Percentiles rank a stretch among this genome's conserved stretches.
Conservation (phyloP, 2,888 invertebrate species). For the Myopa tessellatipennis region DNA sequence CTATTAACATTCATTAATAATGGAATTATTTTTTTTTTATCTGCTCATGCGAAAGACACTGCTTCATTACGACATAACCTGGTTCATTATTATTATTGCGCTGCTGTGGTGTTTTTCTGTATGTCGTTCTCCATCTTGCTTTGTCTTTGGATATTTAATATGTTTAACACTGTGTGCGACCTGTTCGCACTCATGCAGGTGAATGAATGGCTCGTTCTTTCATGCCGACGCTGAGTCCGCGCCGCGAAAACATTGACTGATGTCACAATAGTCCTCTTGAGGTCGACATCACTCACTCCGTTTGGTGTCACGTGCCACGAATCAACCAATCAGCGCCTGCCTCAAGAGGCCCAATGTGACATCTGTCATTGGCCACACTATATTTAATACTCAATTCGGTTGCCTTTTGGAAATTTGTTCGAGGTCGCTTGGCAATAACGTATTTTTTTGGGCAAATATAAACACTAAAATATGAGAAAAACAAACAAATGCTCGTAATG, state of each 20-base stretch:
- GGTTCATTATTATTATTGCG: background rate
- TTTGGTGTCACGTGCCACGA: background rate
- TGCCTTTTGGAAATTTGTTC: slow-evolving; percentile 30
- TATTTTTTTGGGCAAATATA: background rate
- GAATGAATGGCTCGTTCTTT: slow-evolving; percentile 29
- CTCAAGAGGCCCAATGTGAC: background rate
- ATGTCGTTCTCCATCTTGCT: slow-evolving; percentile 62
- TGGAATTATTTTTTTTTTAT: background rate
- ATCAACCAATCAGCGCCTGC: background rate
- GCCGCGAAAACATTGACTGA: background rate
- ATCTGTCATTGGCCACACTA: slow-evolving; percentile 20
- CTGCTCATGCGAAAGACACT: background rate
- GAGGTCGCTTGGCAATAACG: slow-evolving; percentile 29
- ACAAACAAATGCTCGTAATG: background rate
- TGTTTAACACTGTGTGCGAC: slow-evolving; percentile 51
- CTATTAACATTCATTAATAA: slow-evolving; percentile 13
- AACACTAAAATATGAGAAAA: background rate
- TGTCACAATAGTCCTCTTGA: no score
- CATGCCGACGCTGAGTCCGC: slow-evolving; percentile 16
- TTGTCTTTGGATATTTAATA: slow-evolving; percentile 50
- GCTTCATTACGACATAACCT: background rate
- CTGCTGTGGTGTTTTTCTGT: slow-evolving; percentile 45
- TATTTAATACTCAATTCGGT: slow-evolving; percentile 12
- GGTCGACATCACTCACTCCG: background rate
- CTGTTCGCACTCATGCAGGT: slow-evolving; percentile 58